phyloP scores from a whole-genome alignment of 2,888 invertebrate genomes.

The Sesia apiformis region DNA sequence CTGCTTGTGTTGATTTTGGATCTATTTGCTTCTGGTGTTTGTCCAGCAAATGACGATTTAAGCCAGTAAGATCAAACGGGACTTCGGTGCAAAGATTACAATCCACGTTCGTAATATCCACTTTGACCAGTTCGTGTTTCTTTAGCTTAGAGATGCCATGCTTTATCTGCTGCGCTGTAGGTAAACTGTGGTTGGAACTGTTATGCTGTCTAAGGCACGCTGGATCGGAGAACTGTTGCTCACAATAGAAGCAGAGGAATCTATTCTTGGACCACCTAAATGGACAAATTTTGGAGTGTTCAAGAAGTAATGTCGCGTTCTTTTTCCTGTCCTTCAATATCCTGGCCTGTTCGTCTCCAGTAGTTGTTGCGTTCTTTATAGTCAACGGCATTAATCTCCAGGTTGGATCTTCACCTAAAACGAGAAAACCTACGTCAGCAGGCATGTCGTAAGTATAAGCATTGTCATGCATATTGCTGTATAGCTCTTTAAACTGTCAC shows the following conservation, averaged over 20 bases:
- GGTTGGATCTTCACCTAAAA: neutral
- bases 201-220: constrained; percentile 33
- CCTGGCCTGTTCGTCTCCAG: neutral
- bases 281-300: constrained; percentile 49
- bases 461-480: too few relatives aligned
- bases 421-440: neutral
- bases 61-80: constrained; percentile 23
- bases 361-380: neutral
- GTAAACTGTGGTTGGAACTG: constrained; percentile 7
- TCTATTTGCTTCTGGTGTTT: constrained; percentile 39
- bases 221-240: constrained; percentile 41
- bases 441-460: too few relatives aligned
- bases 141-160: constrained; percentile 36
- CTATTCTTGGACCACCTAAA: constrained; percentile 58
- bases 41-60: constrained; percentile 43
- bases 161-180: constrained; percentile 26
- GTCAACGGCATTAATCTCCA: neutral
- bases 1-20: constrained; percentile 32
- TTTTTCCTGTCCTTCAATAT: constrained; percentile 16
- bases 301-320: constrained; percentile 37
- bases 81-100: constrained; percentile 44
- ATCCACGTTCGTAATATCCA: constrained; percentile 41
- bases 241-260: constrained; percentile 55
- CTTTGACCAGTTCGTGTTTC: constrained; percentile 51
- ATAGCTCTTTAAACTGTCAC: too few relatives aligned